Evolutionary conservation across 2,888 invertebrate genomes (phyloP), one percentile per base, ranked within the genome.

Genomic region (Macrosoma leucophasiata): DNA sequence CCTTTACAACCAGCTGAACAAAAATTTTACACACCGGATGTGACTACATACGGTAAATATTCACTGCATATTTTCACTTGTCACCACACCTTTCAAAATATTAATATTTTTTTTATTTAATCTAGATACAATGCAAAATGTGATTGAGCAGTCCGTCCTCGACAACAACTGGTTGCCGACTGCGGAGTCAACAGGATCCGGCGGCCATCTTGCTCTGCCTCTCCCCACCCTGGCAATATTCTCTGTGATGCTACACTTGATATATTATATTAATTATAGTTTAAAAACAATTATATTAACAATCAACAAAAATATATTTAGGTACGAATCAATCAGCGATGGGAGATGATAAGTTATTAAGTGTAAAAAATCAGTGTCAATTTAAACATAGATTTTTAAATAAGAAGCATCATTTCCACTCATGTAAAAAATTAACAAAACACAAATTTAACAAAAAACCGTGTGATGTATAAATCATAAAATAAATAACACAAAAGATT

Each of bases 161-260:
- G 84, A 84, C 66, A 84, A 84, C 67, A 73, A 81, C 55, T 84
- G 82, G 82, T 58, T 84, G 12, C 82, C 84, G 4, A 84, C 85
- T 55, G 79, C 69, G 4, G 81, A 79, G 38, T 82, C 82, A 0
- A 62, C 69, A 1, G 73, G 69, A n/a, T 63, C 69, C 18, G 59
- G 52, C 25, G 52, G 48, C 19, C 54, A 66, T 38, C 68, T 63
- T 52, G 52, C 63, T 4, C 49, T 62, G 13, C 59, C 73, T 18
- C 46, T 71, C 39, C 61, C 65, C 42, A 59, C 57, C 39, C 58
- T 73, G 2, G 52, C 59, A n/a, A 39, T 63, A 5, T 46, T 72
- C 12, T 43, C 62, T 43, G 48, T 70, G 51, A 45, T 77, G 45
- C 66, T 67, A 55, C 60, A 69, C 33, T 13, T 48, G 9, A 29